Evolutionary conservation across 2,888 invertebrate genomes (phyloP).

Genomic region (Cylindroiulus punctatus): DNA sequence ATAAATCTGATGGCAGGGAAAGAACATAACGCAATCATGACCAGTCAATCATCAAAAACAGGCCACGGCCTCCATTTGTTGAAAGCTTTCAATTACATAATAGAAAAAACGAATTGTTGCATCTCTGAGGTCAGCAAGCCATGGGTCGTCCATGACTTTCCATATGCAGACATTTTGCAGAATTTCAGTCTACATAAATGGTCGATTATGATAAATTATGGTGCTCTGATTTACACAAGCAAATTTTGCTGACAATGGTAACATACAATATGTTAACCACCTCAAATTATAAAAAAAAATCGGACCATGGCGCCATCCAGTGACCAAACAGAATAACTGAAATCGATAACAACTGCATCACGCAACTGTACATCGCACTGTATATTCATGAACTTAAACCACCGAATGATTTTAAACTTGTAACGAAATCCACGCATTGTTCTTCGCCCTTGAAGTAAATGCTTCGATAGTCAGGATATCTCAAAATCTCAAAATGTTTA

Average conservation of each 20-base stretch:
- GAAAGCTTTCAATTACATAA: not conserved
- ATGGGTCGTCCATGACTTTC: not conserved
- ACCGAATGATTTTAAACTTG: not conserved
- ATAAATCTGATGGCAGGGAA: constrained; percentile 12
- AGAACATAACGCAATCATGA: not conserved
- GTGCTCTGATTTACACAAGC: too few species aligned
- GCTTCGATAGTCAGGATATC: not conserved
- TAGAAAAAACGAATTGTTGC: not conserved
- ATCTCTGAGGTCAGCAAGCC: not conserved
- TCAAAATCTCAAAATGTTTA: not conserved
- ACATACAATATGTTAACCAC: too few species aligned
- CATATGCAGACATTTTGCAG: not conserved
- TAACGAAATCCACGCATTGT: not conserved
- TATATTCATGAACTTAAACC: too few species aligned
- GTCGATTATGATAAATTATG: not conserved
- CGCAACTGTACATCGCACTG: not conserved
- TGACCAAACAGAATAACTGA: not conserved
- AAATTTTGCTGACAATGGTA: too few species aligned
- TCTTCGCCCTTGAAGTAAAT: not conserved
- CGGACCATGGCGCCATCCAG: not conserved
- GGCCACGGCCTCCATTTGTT: not conserved
- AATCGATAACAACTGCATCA: not conserved
- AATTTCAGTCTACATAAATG: not conserved
- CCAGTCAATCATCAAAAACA: not conserved
- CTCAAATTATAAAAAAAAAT: too few species aligned